Conservation (phyloP, 2,888 invertebrate genomes). For the Sacculina carcini region DNA sequence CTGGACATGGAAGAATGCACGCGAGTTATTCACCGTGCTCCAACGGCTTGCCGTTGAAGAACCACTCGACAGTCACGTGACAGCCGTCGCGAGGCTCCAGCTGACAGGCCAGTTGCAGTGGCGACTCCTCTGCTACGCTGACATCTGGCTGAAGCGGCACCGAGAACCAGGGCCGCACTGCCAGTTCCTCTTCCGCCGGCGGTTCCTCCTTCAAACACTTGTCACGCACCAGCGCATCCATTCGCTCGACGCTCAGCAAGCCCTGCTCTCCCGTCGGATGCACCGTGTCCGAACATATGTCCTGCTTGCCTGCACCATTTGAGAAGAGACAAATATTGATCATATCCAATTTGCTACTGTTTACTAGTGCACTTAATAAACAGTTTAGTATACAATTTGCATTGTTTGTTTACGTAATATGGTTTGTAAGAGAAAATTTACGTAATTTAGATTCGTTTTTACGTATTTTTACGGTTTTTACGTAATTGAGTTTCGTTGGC, state of each 20-base stretch:
- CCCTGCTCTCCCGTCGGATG: constrained; percentile 83
- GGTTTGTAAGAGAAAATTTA: too few relatives aligned
- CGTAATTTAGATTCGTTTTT: too few relatives aligned
- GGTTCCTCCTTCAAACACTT: not conserved
- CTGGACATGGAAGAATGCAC: too few relatives aligned
- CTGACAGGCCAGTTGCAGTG: constrained; percentile 73
- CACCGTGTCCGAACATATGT: constrained; percentile 64
- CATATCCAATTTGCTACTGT: too few relatives aligned
- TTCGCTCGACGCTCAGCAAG: constrained; percentile 44
- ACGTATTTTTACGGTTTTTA: too few relatives aligned
- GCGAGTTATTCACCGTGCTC: constrained; percentile 35
- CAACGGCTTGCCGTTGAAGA: constrained; percentile 64
- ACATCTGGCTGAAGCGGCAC: constrained; percentile 55
- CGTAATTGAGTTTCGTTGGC: too few relatives aligned
- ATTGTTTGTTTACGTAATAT: too few relatives aligned
- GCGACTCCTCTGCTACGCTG: constrained; percentile 45
- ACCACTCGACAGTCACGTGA: constrained; percentile 72
- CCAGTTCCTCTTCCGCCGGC: not conserved
- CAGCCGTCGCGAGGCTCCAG: constrained; percentile 85
- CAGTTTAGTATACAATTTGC: too few relatives aligned
- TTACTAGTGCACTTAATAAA: too few relatives aligned
- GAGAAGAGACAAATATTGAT: too few relatives aligned
- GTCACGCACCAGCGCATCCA: constrained; percentile 11
- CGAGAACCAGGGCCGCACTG: constrained; percentile 34
- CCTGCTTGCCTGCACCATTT: constrained; percentile 20